phyloP scores from a whole-genome alignment of 2,113 vertebrate genomes.

The Solea senegalensis region DNA sequence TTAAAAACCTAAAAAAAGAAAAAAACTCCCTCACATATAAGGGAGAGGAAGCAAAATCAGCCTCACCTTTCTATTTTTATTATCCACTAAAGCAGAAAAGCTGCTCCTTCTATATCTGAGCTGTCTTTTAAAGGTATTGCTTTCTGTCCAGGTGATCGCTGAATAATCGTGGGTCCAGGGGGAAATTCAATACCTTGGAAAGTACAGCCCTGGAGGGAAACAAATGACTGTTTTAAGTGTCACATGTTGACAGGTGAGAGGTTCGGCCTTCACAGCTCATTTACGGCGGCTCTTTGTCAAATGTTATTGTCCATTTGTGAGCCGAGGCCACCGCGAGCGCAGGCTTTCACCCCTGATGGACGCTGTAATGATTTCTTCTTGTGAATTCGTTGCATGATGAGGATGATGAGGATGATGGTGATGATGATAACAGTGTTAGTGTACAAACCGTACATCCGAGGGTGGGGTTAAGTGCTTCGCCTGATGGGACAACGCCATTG shows the following conservation, averaged over 20 bases:
- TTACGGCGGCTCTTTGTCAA: conserved; percentile 66
- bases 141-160: conserved; percentile 36
- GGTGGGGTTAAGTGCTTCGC: conserved; percentile 33
- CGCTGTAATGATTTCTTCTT: conserved; percentile 15
- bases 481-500: conserved; percentile 42
- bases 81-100: neutral
- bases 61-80: neutral
- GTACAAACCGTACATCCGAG: neutral
- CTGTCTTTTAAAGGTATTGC: conserved; percentile 9
- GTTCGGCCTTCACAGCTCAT: conserved; percentile 74
- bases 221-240: conserved; percentile 72
- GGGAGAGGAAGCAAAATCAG: neutral
- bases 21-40: conserved; percentile 11
- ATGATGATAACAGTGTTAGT: conserved; percentile 20
- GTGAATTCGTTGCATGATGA: conserved; percentile 23
- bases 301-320: conserved; percentile 47
- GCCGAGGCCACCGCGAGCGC: conserved; percentile 8
- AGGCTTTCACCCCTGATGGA: conserved; percentile 8
- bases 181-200: conserved; percentile 65
- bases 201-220: conserved; percentile 46
- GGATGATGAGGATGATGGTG: conserved; percentile 16
- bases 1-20: conserved; percentile 40
- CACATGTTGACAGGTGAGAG: conserved; percentile 73
- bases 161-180: conserved; percentile 41
- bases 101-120: neutral